Conservation (phyloP, 2,888 invertebrate species). For the Hecatera dysodea region DNA sequence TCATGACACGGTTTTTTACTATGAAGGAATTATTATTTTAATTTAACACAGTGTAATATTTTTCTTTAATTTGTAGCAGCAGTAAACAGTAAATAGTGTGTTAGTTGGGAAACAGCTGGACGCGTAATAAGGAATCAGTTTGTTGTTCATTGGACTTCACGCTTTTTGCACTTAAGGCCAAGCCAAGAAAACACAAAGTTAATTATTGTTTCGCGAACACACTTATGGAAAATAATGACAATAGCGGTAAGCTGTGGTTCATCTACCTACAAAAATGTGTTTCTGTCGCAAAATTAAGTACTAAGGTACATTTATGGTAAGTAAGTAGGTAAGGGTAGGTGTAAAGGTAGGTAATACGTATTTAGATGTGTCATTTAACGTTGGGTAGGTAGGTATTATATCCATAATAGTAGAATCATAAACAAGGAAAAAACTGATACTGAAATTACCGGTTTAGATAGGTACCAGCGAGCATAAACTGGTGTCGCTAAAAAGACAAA, state of each 20-base stretch:
- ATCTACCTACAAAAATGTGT: constrained; percentile 5
- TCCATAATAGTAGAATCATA: constrained; percentile 1
- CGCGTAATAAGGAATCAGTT: constrained; percentile 76
- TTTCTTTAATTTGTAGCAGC: constrained; percentile 47
- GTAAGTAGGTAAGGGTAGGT: no score
- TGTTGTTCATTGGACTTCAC: constrained; percentile 75
- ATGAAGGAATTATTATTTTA: constrained; percentile 7
- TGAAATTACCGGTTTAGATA: constrained; percentile 17
- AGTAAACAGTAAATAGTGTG: constrained; percentile 68
- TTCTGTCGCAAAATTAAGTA: neutral
- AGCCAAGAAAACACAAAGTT: constrained; percentile 69
- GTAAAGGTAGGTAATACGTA: no score
- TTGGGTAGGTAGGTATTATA: constrained; percentile 2
- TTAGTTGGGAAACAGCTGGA: constrained; percentile 76
- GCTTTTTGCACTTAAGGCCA: constrained; percentile 81
- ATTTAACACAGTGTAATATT: constrained; percentile 25
- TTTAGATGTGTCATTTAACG: neutral
- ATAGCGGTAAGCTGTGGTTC: constrained; percentile 1
- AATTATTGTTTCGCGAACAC: constrained; percentile 58
- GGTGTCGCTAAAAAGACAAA: neutral
- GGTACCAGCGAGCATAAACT: neutral
- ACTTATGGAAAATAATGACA: constrained; percentile 48
- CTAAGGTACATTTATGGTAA: neutral
- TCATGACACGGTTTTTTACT: constrained; percentile 69
- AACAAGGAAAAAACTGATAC: constrained; percentile 10